Conservation (phyloP, 2,888 invertebrate species). For the Drosophila kambysellisi region DNA sequence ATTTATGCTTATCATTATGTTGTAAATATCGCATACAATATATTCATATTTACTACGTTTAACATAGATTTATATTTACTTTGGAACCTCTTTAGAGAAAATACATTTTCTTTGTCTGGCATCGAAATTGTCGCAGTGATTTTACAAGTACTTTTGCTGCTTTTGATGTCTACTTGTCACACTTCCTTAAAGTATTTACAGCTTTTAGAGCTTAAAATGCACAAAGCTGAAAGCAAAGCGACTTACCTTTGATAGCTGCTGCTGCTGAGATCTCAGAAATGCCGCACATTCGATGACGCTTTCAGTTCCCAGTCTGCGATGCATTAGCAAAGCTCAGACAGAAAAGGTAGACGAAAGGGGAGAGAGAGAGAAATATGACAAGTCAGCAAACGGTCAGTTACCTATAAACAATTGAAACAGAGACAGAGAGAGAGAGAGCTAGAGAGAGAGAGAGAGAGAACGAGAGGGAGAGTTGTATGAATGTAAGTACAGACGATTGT, state of each 20-base stretch:
- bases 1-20: too few relatives aligned
- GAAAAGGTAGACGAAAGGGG: constrained; percentile 22
- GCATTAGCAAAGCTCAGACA: constrained; percentile 53
- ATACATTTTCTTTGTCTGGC: background rate
- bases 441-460: background rate
- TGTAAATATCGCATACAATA: background rate
- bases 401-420: constrained; percentile 55
- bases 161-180: constrained; percentile 27
- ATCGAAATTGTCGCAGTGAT: background rate
- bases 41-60: background rate
- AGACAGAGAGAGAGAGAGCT: background rate
- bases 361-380: constrained; percentile 53
- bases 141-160: background rate
- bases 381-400: constrained; percentile 70
- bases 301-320: constrained; percentile 49
- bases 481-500: background rate
- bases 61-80: background rate
- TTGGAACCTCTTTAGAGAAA: background rate
- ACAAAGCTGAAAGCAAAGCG: constrained; percentile 20
- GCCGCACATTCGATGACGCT: constrained; percentile 46
- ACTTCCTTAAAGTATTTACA: constrained; percentile 14
- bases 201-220: constrained; percentile 36
- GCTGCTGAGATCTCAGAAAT: constrained; percentile 19
- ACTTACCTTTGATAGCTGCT: constrained; percentile 25
- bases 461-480: constrained; percentile 19